Percentiles rank a stretch among this genome's conserved stretches.
These are phyloP conservation scores for Pyrocoelia pectoralis DNA, from an alignment of 2,888 invertebrate species.

Conservation along the genomic window DNA sequence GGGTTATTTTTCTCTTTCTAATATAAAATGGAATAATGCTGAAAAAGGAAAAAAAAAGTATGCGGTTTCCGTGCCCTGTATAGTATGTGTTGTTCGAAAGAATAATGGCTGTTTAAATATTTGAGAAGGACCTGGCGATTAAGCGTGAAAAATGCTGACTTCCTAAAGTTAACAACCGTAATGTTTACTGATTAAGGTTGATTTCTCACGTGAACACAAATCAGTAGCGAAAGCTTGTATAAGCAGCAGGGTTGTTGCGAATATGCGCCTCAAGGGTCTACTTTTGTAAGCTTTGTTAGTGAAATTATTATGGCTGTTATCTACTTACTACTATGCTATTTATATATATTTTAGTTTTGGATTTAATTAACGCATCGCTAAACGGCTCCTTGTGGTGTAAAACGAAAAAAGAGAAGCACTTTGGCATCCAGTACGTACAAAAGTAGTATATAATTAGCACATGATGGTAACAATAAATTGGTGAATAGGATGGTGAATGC, in stretches of 20 bases:
- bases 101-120: constrained; percentile 38
- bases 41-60: not conserved
- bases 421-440: not conserved
- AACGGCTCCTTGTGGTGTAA: not conserved
- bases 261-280: constrained; percentile 11
- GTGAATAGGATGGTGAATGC: not conserved
- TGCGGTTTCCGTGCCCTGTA: constrained; percentile 9
- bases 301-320: constrained; percentile 11
- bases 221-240: constrained; percentile 20
- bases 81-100: constrained; percentile 17
- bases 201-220: constrained; percentile 34
- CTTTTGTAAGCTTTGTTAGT: constrained; percentile 12
- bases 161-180: constrained; percentile 28
- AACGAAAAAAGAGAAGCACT: not conserved
- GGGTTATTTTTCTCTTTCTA: constrained; percentile 7
- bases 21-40: not conserved
- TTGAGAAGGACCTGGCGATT: constrained; percentile 31
- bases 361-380: constrained; percentile 4
- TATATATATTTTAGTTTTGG: constrained; percentile 5
- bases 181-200: constrained; percentile 31
- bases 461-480: not conserved
- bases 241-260: constrained; percentile 16
- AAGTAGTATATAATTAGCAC: not conserved
- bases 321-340: constrained; percentile 5
- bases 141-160: constrained; percentile 34